phyloP scores from a whole-genome alignment of 2,888 invertebrate genomes.

The Meghimatium bilineatum region DNA sequence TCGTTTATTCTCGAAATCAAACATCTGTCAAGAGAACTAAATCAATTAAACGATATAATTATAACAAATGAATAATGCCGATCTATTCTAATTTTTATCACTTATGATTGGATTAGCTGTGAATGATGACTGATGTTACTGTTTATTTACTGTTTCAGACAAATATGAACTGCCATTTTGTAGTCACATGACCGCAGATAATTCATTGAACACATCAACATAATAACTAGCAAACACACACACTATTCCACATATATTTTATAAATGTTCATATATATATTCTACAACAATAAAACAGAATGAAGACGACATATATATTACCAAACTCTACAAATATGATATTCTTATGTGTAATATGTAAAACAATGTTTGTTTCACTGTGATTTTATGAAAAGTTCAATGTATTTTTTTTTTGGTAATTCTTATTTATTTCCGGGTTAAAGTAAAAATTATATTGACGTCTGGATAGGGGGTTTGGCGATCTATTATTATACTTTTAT shows the following conservation, averaged over 20 bases:
- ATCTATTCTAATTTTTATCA: too few relatives aligned
- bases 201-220: slow-evolving; percentile 20
- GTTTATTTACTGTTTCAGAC: not conserved
- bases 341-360: not conserved
- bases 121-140: too few relatives aligned
- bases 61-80: too few relatives aligned
- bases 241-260: not conserved
- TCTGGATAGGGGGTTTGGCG: not conserved
- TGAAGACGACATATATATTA: not conserved
- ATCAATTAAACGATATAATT: too few relatives aligned
- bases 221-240: not conserved
- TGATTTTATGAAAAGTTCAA: not conserved
- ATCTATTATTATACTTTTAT: too few relatives aligned
- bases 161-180: slow-evolving; percentile 44
- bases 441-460: too few relatives aligned
- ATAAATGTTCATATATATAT: not conserved
- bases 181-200: slow-evolving; percentile 34
- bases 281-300: not conserved
- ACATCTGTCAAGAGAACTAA: too few relatives aligned
- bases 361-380: not conserved
- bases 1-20: too few relatives aligned
- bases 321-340: not conserved
- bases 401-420: not conserved
- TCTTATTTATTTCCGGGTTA: not conserved
- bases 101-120: too few relatives aligned